A percentile compares a stretch with the other conserved stretches of the same genome.
Evolutionary conservation across 2,888 invertebrate species (phyloP).

Genomic region (Lydus trimaculatus): DNA sequence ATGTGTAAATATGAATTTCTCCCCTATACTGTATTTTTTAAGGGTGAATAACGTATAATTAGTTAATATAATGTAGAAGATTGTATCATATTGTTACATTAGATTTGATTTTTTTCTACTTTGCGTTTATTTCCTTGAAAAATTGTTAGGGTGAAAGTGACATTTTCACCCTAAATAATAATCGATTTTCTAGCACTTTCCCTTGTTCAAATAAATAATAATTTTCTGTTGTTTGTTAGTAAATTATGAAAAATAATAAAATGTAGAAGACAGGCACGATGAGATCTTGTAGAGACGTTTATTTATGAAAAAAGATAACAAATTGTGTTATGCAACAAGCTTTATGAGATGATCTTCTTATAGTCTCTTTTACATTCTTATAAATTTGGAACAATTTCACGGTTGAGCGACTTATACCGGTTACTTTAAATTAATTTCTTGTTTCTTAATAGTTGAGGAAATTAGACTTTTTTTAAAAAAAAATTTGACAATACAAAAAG

Average conservation of each 20-base stretch:
- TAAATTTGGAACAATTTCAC: background rate
- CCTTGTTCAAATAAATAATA: background rate
- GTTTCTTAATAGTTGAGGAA: conserved; percentile 1
- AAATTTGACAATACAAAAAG: too few relatives aligned
- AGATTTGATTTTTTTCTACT: background rate
- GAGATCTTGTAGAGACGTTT: too few relatives aligned
- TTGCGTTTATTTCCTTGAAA: background rate
- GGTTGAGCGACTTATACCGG: background rate
- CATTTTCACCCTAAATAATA: background rate
- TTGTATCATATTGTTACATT: background rate
- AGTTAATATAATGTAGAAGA: background rate
- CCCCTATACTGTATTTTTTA: background rate
- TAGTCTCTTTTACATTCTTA: background rate
- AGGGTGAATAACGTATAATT: background rate
- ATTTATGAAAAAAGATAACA: background rate
- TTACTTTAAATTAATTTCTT: background rate
- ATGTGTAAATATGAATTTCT: background rate
- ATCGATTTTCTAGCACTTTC: background rate
- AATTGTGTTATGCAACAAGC: background rate
- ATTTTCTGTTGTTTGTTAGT: background rate
- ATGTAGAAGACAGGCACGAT: background rate
- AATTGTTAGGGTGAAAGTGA: background rate
- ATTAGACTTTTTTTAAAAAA: background rate
- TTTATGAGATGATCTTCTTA: too few relatives aligned
- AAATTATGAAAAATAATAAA: background rate